Evolutionary conservation across 1,140 invertebrate species (phyloP), one percentile per base, ranked within the genome.

Genomic region (Ips nitidus): DNA sequence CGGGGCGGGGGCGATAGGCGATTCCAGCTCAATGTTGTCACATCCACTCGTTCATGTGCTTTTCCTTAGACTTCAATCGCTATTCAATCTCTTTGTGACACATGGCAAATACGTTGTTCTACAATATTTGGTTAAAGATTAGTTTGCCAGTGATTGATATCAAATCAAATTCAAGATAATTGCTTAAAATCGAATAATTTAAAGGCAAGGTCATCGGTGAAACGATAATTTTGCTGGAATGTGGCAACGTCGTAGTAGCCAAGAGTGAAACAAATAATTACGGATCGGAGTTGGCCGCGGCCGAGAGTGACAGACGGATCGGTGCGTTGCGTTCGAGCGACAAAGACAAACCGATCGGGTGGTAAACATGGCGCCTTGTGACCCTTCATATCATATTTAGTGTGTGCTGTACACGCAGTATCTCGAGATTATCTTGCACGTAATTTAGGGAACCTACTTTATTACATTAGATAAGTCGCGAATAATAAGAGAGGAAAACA

Each of bases 291-390:
- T 59, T 41, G 67, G 50, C 59, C 60, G 60, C 41, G 53, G 37
- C 36, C 60, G 58, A 62, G 67, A 71, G 66, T 61, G 71, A 73
- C 66, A 69, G 61, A 70, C 64, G 65, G 70, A 66, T 75, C 73
- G 73, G 72, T 75, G 72, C 45, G 50, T 64, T 73, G 67, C 56
- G 60, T 69, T 67, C 69, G 75, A 47, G 72, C 36, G 70, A 74
- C 59, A 70, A 75, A 77, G 75, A 77, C 69, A 62, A 73, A 66
- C 62, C 69, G 67, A 76, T 66, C 65, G 69, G 76, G 77, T 77
- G 76, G 77, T 77, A 79, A 79, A 79, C 78, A 79, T 79, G 79
- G 79, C 76, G 79, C 75, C 75, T 73, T 73, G 75, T 74, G 73
- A 79, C 77, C 76, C 73, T 78, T 73, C 77, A 79, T 78, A 80